Evolutionary conservation across 2,797 vertebrate species (phyloP), one percentile per base, ranked within the genome.

Genomic region (Macroramphosus scolopax): DNA sequence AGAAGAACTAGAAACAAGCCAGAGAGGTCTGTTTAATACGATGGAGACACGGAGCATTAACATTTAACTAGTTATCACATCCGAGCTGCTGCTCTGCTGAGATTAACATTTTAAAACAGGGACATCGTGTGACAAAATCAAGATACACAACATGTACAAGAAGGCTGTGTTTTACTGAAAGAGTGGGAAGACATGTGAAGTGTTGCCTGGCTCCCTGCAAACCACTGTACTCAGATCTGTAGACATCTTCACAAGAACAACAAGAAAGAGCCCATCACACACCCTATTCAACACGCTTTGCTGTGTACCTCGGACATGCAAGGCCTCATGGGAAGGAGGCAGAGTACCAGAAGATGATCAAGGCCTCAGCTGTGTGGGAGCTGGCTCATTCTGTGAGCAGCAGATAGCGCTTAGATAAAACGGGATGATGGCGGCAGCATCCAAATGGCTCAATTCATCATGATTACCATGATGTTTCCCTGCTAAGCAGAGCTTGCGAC

Each of bases 381-480:
- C 57, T 7, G 41, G 52, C 54, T 83, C 63, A 68, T 78, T 77
- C 52, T 32, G 44, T 5, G 51, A 71, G 63, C 13, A 50, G 44
- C 56, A 46, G 57, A 63, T 14, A 52, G 70, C 71, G 68, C 65
- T 60, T 49, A 62, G 54, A 81, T 63, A 78, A 67, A 51, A 32
- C 53, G 34, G 58, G 57, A 57, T 17, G 61, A 62, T 37, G 40
- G 68, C 44, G 35, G 67, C 47, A 1, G 61, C 69, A 62, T 69
- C 74, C 75, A 82, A 85, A 84, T 72, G 76, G 53, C 63, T 68
- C 68, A 22, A 79, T 85, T 73, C 74, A 72, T 84, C 82, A 80
- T 72, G 62, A 79, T 77, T 80, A 76, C 66, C 18, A 29, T 33
- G 56, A 77, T 61, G 63, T 57, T 60, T 22, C 68, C 2, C 24